Percentiles rank a stretch among this genome's conserved stretches.
Evolutionary conservation across 2,797 vertebrate genomes (phyloP).

Genomic region (Gallinago solitaria): DNA sequence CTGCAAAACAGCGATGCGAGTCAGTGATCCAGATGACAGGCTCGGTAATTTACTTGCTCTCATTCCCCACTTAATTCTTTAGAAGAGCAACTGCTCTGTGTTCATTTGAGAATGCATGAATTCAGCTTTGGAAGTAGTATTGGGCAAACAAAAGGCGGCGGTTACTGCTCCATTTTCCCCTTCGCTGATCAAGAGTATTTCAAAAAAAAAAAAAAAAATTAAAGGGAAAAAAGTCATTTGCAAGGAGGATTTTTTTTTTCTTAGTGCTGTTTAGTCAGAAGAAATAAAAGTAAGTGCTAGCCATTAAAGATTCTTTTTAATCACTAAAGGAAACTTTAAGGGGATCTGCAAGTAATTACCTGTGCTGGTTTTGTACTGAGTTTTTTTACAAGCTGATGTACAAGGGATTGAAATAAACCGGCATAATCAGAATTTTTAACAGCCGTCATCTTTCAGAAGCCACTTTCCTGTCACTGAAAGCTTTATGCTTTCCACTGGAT

Average conservation of each 20-base stretch:
- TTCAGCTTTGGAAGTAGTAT: constrained; percentile 45
- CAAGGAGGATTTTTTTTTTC: constrained; percentile 21
- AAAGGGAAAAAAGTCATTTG: neutral
- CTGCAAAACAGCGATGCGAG: constrained; percentile 56
- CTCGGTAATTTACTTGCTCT: constrained; percentile 67
- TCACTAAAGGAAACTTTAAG: constrained; percentile 21
- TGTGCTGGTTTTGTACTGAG: neutral
- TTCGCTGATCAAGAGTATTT: constrained; percentile 48
- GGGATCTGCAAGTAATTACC: constrained; percentile 24
- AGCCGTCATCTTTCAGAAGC: constrained; percentile 31
- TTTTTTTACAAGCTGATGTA: constrained; percentile 14
- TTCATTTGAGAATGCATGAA: constrained; percentile 60
- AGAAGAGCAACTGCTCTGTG: constrained; percentile 57
- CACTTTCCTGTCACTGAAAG: constrained; percentile 47
- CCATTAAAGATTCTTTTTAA: constrained; percentile 61
- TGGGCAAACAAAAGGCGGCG: constrained; percentile 59
- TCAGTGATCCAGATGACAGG: constrained; percentile 70
- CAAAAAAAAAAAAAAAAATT: neutral
- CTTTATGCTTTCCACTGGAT: constrained; percentile 43
- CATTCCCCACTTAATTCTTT: constrained; percentile 71
- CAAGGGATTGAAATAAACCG: constrained; percentile 28
- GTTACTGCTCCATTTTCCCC: constrained; percentile 63
- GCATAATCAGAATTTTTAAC: constrained; percentile 37
- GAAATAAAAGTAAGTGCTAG: constrained; percentile 14
- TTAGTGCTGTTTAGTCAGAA: constrained; percentile 42